Conservation (phyloP, 2,797 vertebrate species). For the Pygocentrus nattereri region DNA sequence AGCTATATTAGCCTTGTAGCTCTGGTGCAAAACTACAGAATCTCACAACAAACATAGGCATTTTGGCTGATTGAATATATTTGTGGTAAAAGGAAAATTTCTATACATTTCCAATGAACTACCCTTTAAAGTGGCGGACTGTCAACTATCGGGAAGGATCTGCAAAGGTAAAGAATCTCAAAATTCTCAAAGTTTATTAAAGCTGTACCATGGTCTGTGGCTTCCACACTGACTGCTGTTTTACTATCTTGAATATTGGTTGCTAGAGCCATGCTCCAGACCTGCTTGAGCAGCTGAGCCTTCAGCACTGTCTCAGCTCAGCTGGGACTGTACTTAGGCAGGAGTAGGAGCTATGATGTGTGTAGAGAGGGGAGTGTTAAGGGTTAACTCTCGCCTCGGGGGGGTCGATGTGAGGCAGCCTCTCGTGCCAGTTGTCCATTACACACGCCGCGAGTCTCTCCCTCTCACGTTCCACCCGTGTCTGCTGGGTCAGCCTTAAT, state of each 20-base stretch:
- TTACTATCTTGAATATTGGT: neutral
- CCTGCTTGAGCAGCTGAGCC: too few relatives aligned
- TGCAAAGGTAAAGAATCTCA: neutral
- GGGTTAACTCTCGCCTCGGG: constrained; percentile 40
- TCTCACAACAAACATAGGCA: too few relatives aligned
- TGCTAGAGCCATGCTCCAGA: neutral
- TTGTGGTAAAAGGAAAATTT: too few relatives aligned
- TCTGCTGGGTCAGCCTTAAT: constrained; percentile 71
- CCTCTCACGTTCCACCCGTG: constrained; percentile 50
- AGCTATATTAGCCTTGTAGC: too few relatives aligned
- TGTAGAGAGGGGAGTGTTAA: constrained; percentile 7
- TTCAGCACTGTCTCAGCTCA: neutral
- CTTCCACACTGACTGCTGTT: too few relatives aligned
- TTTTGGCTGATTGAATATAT: too few relatives aligned
- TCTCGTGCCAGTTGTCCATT: constrained; percentile 69
- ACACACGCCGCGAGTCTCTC: constrained; percentile 52
- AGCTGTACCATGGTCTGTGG: too few relatives aligned
- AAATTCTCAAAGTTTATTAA: too few relatives aligned
- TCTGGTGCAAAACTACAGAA: too few relatives aligned
- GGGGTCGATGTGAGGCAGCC: constrained; percentile 26
- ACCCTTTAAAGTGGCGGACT: too few relatives aligned
- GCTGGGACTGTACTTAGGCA: neutral
- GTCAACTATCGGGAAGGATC: neutral
- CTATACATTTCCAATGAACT: too few relatives aligned
- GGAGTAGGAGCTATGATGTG: neutral